Evolutionary conservation across 2,113 vertebrate species (phyloP).

Genomic region (Helogale parvula): DNA sequence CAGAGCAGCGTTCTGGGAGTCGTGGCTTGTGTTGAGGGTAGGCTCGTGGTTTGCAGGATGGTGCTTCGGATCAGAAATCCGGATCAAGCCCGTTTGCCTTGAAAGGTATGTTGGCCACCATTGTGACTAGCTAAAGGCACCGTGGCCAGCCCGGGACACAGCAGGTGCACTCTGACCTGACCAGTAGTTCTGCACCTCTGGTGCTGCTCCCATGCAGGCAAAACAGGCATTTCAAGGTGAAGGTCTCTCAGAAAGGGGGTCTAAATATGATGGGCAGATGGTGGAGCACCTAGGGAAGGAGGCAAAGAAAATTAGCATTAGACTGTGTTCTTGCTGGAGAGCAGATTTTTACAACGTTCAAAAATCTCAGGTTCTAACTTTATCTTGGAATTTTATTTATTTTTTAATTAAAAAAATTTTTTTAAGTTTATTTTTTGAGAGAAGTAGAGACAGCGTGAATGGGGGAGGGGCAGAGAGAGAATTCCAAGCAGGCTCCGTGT

Average conservation of each 20-base stretch:
- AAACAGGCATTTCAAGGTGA: not conserved
- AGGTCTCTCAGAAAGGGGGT: not conserved
- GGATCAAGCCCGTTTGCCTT: not conserved
- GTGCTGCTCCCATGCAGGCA: accelerated
- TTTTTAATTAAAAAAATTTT: too few species aligned
- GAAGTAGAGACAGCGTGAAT: too few species aligned
- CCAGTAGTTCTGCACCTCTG: too few species aligned
- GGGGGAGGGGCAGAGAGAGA: too few species aligned
- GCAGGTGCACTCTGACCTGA: not conserved
- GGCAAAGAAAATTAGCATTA: not conserved
- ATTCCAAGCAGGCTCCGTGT: too few species aligned
- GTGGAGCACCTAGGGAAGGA: not conserved
- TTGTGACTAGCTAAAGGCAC: not conserved
- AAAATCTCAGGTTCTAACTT: not conserved
- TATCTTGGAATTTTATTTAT: not conserved
- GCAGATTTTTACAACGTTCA: not conserved
- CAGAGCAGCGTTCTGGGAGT: not conserved
- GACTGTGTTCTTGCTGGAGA: not conserved
- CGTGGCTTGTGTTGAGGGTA: not conserved
- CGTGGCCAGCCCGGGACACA: not conserved
- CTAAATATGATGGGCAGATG: not conserved
- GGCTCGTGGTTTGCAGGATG: not conserved
- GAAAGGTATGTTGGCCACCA: not conserved
- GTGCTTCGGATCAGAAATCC: not conserved
- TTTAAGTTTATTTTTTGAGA: too few species aligned